These are phyloP conservation scores for Callorhinus ursinus DNA, from an alignment of 2,113 vertebrate species.

Conservation along the genomic window DNA sequence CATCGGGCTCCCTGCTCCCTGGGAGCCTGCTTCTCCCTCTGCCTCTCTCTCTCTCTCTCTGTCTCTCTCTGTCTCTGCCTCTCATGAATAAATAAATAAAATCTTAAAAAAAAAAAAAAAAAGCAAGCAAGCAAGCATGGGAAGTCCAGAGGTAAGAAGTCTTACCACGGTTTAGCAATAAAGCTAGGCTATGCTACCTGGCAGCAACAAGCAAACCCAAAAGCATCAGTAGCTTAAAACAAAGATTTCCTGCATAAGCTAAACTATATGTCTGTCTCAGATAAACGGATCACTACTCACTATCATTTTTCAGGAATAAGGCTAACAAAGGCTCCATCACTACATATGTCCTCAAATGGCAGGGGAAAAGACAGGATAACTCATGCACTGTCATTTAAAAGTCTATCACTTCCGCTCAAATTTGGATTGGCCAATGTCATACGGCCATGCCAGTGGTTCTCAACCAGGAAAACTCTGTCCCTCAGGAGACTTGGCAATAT, in stretches of 20 bases:
- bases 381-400: neutral
- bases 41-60: no score
- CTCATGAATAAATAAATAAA: no score
- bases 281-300: neutral
- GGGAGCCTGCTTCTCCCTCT: no score
- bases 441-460: neutral
- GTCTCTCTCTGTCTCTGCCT: no score
- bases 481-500: neutral
- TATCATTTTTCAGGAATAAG: neutral
- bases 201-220: neutral
- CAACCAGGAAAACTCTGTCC: neutral
- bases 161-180: neutral
- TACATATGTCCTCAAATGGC: neutral
- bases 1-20: no score
- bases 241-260: slow-evolving; percentile 24
- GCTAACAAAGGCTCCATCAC: neutral
- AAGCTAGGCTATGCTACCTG: neutral
- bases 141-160: neutral
- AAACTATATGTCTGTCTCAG: neutral
- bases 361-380: neutral
- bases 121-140: no score
- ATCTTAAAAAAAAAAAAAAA: no score
- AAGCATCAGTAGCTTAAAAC: neutral
- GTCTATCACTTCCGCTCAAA: neutral
- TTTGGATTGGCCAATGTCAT: neutral